Evolutionary conservation across 2,888 invertebrate genomes (phyloP).

Genomic region (Cylloceria caligata): DNA sequence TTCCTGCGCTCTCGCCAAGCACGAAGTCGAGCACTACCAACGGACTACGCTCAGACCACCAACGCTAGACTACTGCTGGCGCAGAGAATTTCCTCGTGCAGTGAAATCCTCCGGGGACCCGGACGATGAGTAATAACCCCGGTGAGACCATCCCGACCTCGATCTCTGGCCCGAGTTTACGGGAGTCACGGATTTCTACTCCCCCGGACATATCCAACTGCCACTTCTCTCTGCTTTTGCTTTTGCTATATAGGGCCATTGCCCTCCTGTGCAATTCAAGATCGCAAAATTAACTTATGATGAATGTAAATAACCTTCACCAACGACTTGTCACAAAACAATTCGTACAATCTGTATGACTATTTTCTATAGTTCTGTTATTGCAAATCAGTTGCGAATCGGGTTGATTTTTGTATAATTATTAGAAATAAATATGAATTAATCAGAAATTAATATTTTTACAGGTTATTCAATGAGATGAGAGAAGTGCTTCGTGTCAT

Average conservation of each 20-base stretch:
- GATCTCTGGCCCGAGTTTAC: conserved; percentile 61
- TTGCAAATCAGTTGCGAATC: neutral
- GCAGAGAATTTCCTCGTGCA: conserved; percentile 67
- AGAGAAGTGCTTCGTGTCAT: neutral
- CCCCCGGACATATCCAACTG: conserved; percentile 41
- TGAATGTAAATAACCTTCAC: conserved; percentile 31
- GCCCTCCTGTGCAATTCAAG: conserved; percentile 52
- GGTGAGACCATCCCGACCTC: conserved; percentile 69
- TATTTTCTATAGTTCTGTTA: neutral
- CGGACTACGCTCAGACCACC: conserved; percentile 38
- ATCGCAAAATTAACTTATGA: conserved; percentile 55
- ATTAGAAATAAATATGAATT: too few relatives aligned
- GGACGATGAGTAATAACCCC: conserved; percentile 76
- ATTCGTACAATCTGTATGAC: neutral
- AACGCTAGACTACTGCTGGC: conserved; percentile 49
- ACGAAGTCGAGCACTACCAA: conserved; percentile 59
- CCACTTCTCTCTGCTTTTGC: conserved; percentile 38
- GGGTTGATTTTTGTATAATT: neutral
- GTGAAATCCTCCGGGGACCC: conserved; percentile 68
- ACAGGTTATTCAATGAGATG: too few relatives aligned
- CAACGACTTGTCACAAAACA: conserved; percentile 24
- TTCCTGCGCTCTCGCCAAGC: conserved; percentile 50
- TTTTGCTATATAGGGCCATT: conserved; percentile 21
- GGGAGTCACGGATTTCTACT: conserved; percentile 69
- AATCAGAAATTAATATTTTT: too few relatives aligned